Evolutionary conservation across 2,888 invertebrate genomes (phyloP), one percentile per base, ranked within the genome.

Genomic region (Acrocyrtus sp.): DNA sequence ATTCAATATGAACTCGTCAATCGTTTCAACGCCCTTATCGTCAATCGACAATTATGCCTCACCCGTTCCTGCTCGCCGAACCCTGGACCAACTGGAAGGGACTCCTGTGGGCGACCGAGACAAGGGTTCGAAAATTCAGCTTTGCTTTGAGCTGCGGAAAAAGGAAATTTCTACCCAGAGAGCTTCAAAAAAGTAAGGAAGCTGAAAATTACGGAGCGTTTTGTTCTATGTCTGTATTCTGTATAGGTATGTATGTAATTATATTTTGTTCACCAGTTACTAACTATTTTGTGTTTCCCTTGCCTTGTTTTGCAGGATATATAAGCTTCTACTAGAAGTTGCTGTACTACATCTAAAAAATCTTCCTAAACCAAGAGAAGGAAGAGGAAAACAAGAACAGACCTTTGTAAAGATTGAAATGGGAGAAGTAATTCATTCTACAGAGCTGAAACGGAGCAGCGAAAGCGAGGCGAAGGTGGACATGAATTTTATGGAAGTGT

Each of bases 371-470:
- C 6, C 22, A 3, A 22, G n/a, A 57, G 24, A 26, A 34, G 2
- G 17, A 21, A 19, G 53, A 39, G 22, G 54, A 41, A 21, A 17
- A 39, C 2, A 17, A 22, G 2, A 63, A 47, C 50, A 15, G 19
- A 72, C 76, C 10, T 78, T 78, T 66, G 79, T 78, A 17, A 79
- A 79, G 26, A 43, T 79, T 1, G 19, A 50, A 0, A 21, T 79
- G 12, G 70, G 72, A 45, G 51, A 57, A 21, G 27, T 41, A 2
- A 76, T 79, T 21, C 29, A 67, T 19, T 75, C 75, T 0, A 78
- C 77, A 0, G 77, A 79, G 26, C 39, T 77, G 0, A 73, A 65
- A 54, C 60, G 56, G 70, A 58, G 63, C 17, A 75, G 72, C 26
- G 39, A 56, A 27, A 63, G 69, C 10, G 51, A 65, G 1, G 72